A percentile compares a stretch with the other conserved stretches of the same genome.
Conservation (phyloP, 53 echinoderm and acorn worm species). For the Patiria pectinifera region DNA sequence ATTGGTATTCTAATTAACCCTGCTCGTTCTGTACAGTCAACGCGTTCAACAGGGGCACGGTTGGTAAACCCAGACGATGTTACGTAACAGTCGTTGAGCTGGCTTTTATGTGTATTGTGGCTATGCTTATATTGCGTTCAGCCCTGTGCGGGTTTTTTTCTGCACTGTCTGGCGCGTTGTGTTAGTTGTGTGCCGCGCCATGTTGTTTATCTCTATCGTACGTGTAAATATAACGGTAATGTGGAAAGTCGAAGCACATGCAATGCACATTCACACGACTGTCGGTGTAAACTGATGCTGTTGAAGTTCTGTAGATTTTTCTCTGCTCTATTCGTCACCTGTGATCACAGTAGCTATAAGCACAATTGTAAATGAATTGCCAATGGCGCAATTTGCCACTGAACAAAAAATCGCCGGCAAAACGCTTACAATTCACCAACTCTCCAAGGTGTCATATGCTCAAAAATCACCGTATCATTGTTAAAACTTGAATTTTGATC, state of each 20-base stretch:
- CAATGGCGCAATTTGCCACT: too few species aligned
- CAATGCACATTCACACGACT: neutral
- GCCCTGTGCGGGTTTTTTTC: neutral
- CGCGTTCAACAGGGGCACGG: neutral
- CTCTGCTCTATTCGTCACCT: too few species aligned
- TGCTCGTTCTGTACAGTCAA: neutral
- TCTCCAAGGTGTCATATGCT: too few species aligned
- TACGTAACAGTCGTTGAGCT: slow-evolving; percentile 32
- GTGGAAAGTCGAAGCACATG: neutral
- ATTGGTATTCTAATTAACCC: slow-evolving; percentile 13
- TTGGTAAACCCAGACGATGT: slow-evolving; percentile 26
- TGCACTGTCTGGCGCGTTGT: neutral
- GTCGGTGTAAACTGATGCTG: neutral
- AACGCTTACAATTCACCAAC: too few species aligned
- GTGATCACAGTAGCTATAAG: too few species aligned
- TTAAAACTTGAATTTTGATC: too few species aligned
- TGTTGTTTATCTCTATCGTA: neutral
- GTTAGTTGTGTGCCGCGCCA: neutral
- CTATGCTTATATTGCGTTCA: neutral
- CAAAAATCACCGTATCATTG: too few species aligned
- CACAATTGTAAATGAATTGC: too few species aligned
- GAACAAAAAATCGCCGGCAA: too few species aligned
- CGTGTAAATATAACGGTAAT: neutral
- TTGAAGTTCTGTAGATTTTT: too few species aligned
- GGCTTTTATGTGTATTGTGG: slow-evolving; percentile 4